Conservation (phyloP, 2,797 vertebrate genomes). For the Mus caroli region DNA sequence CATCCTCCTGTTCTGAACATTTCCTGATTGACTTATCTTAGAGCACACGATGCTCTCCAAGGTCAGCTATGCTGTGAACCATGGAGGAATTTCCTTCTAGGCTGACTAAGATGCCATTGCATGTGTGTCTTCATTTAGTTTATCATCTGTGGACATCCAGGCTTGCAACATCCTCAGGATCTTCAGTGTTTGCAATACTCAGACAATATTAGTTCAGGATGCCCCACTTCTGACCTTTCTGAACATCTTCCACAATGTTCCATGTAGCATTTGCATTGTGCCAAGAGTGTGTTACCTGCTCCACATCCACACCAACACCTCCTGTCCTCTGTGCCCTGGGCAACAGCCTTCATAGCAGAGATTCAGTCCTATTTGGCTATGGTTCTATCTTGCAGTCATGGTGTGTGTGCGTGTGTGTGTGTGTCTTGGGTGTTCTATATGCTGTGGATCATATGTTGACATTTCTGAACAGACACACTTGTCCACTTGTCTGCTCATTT, state of each 20-base stretch:
- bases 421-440: background rate
- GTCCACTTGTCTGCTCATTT: background rate
- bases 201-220: background rate
- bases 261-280: background rate
- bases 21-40: background rate
- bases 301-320: background rate
- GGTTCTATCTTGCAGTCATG: background rate
- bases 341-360: background rate
- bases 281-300: background rate
- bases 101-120: background rate
- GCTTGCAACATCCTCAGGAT: background rate
- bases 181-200: background rate
- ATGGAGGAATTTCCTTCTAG: background rate
- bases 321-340: background rate
- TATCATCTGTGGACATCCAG: background rate
- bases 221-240: background rate
- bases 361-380: no score
- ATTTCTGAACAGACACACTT: background rate
- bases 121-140: background rate
- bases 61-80: background rate
- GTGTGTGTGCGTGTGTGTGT: no score
- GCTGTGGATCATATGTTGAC: background rate
- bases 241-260: background rate
- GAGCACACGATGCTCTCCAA: no score
- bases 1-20: fast-evolving